Percentiles rank a stretch among this genome's conserved stretches.
These are phyloP conservation scores for Cyrtorhinus lividipennis DNA, from an alignment of 1,140 invertebrate species.

Conservation along the genomic window DNA sequence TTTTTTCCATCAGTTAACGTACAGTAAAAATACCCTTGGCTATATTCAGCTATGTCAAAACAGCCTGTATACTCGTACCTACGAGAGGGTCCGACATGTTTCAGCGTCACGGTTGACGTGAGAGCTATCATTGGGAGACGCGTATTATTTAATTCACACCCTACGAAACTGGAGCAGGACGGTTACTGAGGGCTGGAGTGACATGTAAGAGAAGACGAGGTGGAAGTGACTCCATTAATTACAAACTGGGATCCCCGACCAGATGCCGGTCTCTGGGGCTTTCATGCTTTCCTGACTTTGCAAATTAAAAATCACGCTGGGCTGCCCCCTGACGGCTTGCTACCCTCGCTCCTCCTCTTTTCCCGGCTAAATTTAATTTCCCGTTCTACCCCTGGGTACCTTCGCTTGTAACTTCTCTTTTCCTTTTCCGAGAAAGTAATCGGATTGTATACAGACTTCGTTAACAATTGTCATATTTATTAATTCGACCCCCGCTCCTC, in stretches of 20 bases:
- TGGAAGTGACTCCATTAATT: conserved; percentile 11
- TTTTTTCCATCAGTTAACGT: no score
- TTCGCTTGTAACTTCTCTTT: not conserved
- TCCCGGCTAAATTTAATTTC: conserved; percentile 2
- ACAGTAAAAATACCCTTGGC: no score
- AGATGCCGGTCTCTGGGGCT: conserved; percentile 7
- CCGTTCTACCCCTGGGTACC: not conserved
- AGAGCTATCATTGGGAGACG: no score
- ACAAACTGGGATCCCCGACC: not conserved
- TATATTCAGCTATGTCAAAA: no score
- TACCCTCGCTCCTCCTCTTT: not conserved
- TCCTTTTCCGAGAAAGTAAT: conserved; percentile 4
- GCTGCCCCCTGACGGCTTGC: not conserved
- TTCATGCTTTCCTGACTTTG: conserved; percentile 6
- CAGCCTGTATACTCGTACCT: no score
- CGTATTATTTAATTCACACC: no score
- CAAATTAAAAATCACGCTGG: conserved; percentile 13
- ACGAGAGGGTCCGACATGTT: no score
- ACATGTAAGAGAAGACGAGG: not conserved
- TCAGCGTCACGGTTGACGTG: not conserved
- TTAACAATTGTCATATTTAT: conserved; percentile 14
- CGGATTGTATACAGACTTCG: not conserved
- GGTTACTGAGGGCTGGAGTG: no score
- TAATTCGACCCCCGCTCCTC: conserved; percentile 3
- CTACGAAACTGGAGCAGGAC: no score